Conservation (phyloP, 1,140 invertebrate species). For the Reticulitermes speratus region DNA sequence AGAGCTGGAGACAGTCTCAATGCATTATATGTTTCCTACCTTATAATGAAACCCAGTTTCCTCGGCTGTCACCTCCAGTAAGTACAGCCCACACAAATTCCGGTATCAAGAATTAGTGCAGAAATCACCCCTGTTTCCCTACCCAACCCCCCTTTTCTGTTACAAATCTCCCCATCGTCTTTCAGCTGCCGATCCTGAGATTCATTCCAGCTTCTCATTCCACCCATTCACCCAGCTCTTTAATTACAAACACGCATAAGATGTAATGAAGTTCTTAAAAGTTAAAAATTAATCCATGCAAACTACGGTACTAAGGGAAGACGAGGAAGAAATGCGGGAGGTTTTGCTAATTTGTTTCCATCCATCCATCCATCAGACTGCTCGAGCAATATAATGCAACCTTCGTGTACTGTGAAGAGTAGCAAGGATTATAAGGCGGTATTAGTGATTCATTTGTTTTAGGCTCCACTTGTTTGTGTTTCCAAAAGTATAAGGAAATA, state of each 20-base stretch:
- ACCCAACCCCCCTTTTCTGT: not conserved
- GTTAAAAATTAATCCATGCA: constrained; percentile 35
- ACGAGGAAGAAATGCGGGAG: not conserved
- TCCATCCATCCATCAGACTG: constrained; percentile 4
- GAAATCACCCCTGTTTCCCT: not conserved
- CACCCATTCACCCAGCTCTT: constrained; percentile 23
- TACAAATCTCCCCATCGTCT: too few relatives aligned
- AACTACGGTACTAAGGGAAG: not conserved
- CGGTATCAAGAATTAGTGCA: not conserved
- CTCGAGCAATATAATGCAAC: not conserved
- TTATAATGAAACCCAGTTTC: not conserved
- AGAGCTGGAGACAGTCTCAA: too few relatives aligned
- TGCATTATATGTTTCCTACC: too few relatives aligned
- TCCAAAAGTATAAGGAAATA: constrained; percentile 45
- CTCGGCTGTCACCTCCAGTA: not conserved
- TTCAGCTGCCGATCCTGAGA: not conserved
- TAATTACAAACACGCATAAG: constrained; percentile 34
- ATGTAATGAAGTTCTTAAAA: constrained; percentile 35
- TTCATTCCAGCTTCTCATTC: not conserved
- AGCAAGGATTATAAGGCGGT: constrained; percentile 23
- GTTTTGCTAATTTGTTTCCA: constrained; percentile 31
- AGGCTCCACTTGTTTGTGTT: constrained; percentile 16
- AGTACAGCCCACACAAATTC: not conserved
- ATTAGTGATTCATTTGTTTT: constrained; percentile 26
- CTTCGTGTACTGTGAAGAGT: constrained; percentile 14